A percentile compares a stretch with the other conserved stretches of the same genome.
Evolutionary conservation across 2,113 vertebrate genomes (phyloP).

Genomic region (Nansenia antarctica): DNA sequence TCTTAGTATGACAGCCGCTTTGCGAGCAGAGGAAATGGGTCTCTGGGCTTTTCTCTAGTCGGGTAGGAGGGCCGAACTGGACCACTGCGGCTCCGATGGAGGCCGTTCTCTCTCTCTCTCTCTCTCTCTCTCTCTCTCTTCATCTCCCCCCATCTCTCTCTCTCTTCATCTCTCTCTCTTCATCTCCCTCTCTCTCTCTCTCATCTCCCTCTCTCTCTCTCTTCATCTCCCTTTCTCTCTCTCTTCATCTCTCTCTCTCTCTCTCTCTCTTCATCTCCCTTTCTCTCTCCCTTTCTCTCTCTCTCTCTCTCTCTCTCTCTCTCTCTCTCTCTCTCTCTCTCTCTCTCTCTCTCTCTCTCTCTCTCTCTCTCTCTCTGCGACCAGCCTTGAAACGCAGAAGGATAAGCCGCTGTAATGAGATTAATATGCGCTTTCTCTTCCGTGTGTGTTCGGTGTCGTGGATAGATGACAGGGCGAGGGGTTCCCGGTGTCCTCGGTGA

Average conservation of each 20-base stretch:
- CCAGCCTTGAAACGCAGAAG: too few relatives aligned
- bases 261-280: not conserved
- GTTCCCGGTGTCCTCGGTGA: too few relatives aligned
- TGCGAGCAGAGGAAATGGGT: too few relatives aligned
- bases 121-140: too few relatives aligned
- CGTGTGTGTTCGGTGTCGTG: too few relatives aligned
- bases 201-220: not conserved
- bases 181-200: not conserved
- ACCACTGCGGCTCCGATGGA: constrained; percentile 5
- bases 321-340: not conserved
- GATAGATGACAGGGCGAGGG: too few relatives aligned
- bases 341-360: not conserved
- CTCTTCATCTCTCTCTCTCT: not conserved
- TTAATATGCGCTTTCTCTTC: too few relatives aligned
- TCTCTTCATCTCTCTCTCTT: too few relatives aligned
- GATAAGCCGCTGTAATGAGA: too few relatives aligned
- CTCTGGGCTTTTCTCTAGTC: not conserved
- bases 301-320: not conserved
- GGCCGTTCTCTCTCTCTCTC: too few relatives aligned
- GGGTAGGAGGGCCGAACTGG: not conserved
- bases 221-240: not conserved
- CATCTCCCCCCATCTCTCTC: too few relatives aligned
- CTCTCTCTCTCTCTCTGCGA: not conserved
- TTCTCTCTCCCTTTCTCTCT: not conserved
- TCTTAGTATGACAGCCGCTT: too few relatives aligned